Conservation (phyloP, 2,113 vertebrate species). For the Ochotona curzoniae region DNA sequence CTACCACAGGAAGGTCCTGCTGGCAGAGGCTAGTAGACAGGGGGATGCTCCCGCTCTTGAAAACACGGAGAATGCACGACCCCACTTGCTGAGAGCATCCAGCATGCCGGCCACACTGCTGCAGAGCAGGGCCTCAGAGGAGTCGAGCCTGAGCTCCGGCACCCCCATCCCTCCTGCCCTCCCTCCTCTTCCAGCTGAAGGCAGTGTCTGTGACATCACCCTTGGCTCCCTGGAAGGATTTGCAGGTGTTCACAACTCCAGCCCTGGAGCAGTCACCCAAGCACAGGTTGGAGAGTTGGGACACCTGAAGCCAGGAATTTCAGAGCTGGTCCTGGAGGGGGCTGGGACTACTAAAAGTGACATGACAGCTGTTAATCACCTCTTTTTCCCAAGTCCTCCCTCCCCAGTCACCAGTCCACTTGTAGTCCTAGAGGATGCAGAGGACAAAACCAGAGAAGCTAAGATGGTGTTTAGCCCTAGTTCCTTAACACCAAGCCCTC, state of each 20-base stretch:
- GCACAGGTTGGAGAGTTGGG: conserved; percentile 72
- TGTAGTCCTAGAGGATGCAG: conserved; percentile 68
- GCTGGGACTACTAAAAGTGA: conserved; percentile 79
- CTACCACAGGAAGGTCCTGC: conserved; percentile 83
- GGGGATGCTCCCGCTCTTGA: conserved; percentile 73
- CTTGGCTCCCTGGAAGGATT: conserved; percentile 81
- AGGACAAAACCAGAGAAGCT: conserved; percentile 6
- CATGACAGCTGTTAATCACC: conserved; percentile 63
- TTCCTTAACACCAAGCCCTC: conserved; percentile 67
- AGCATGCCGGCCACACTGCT: conserved; percentile 94
- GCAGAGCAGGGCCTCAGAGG: conserved; percentile 85
- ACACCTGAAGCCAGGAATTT: conserved; percentile 86
- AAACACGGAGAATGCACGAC: conserved; percentile 86
- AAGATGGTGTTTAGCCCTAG: fast-evolving
- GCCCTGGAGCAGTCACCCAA: not conserved
- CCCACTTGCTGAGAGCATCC: conserved; percentile 93
- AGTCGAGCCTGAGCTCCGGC: conserved; percentile 60
- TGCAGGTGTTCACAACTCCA: conserved; percentile 45
- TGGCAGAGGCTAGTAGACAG: conserved; percentile 79
- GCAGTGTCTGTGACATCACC: conserved; percentile 67
- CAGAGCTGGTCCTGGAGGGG: conserved; percentile 87
- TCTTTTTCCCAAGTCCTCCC: conserved; percentile 82
- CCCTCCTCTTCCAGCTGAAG: conserved; percentile 18
- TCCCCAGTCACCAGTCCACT: conserved; percentile 8
- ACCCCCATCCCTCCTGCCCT: conserved; percentile 40